phyloP scores from a whole-genome alignment of 1,140 invertebrate species.

The Drosophila orena region DNA sequence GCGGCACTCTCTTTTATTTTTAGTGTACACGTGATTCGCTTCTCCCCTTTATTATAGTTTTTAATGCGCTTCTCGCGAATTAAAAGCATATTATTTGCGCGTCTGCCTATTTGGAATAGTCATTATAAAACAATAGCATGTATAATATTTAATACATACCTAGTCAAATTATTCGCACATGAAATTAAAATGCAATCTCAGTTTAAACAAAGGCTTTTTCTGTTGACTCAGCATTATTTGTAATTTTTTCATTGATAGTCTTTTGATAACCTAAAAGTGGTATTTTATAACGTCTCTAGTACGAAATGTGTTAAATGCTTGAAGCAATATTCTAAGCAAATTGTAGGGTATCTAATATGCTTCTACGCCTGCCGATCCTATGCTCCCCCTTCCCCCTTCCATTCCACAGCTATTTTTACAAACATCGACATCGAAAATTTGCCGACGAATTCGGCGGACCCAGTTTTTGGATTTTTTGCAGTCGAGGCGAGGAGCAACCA shows the following conservation, averaged over 20 bases:
- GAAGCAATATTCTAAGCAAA: too few species aligned
- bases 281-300: too few species aligned
- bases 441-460: conserved; percentile 10
- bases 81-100: conserved; percentile 20
- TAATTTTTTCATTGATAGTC: too few species aligned
- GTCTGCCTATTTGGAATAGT: background rate
- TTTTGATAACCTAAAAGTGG: background rate
- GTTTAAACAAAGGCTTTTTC: background rate
- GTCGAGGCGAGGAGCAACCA: conserved; percentile 6
- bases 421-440: conserved; percentile 17
- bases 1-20: conserved; percentile 10
- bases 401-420: conserved; percentile 23
- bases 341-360: conserved; percentile 2
- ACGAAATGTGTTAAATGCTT: too few species aligned
- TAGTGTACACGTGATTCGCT: conserved; percentile 16
- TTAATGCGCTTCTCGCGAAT: background rate
- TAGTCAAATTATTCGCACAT: background rate
- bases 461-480: conserved; percentile 1
- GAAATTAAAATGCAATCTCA: conserved; percentile 1
- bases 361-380: too few species aligned
- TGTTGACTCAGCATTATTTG: background rate
- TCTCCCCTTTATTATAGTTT: background rate
- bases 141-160: background rate
- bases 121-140: background rate
- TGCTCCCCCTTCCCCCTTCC: too few species aligned